Evolutionary conservation across 2,113 vertebrate species (phyloP).

Genomic region (Eidolon helvum): DNA sequence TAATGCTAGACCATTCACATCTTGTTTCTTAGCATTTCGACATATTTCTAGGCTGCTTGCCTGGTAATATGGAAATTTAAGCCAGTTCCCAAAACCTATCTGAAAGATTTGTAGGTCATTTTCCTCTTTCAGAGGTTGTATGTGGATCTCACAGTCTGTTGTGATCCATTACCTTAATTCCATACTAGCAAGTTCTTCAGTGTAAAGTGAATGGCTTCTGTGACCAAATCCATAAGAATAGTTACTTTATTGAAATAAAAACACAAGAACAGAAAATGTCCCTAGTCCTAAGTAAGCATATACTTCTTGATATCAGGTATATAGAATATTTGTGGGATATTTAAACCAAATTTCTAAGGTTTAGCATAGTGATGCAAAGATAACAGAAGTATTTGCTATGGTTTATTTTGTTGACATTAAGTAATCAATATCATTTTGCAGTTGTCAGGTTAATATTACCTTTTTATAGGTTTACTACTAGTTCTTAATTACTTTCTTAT

Average conservation of each 20-base stretch:
- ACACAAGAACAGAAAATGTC: background rate
- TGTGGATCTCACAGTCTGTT: background rate
- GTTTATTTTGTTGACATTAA: background rate
- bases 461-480: background rate
- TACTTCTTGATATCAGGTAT: background rate
- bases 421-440: background rate
- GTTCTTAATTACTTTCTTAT: background rate
- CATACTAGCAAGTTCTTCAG: background rate
- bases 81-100: slow-evolving; percentile 25
- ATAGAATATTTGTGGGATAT: background rate
- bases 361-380: background rate
- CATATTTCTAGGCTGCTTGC: background rate
- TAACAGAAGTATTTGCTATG: background rate
- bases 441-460: background rate
- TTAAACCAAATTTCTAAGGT: background rate
- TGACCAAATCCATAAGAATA: background rate
- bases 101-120: background rate
- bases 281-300: background rate
- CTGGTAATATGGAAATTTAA: slow-evolving; percentile 36
- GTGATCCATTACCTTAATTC: background rate
- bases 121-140: background rate
- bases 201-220: slow-evolving; percentile 30
- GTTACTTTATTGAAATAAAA: slow-evolving; percentile 26
- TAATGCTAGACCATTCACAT: background rate
- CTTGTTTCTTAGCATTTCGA: background rate